A percentile compares a stretch with the other conserved stretches of the same genome.
Conservation (phyloP, 2,888 invertebrate genomes). For the Ypsolopha sequella region DNA sequence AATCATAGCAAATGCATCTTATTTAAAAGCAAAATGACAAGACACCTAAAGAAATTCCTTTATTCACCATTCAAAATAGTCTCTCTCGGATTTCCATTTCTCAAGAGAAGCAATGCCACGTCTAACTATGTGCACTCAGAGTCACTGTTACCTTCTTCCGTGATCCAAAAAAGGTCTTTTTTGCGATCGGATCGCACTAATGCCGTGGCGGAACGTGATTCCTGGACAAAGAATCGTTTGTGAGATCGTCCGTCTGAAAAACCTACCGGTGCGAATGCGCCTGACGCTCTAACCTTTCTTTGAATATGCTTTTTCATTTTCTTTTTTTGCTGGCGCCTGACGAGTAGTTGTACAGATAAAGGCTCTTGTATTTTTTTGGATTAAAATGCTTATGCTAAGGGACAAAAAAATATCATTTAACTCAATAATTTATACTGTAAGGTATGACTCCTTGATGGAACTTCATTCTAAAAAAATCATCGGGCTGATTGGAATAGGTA, state of each 20-base stretch:
- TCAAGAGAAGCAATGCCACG: no score
- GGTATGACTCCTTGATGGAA: no score
- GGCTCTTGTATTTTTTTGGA: no score
- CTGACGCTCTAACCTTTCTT: not conserved
- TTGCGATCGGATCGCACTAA: constrained; percentile 1
- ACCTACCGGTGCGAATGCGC: not conserved
- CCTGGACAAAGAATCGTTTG: constrained; percentile 2
- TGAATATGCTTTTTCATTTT: not conserved
- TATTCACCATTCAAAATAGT: not conserved
- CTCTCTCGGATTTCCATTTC: not conserved
- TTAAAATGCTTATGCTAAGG: no score
- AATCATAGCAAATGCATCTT: no score
- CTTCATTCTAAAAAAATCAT: no score
- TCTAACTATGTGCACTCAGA: no score
- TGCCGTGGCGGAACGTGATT: constrained; percentile 6
- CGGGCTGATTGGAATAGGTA: no score
- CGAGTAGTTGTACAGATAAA: no score
- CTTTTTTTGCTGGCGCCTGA: not conserved
- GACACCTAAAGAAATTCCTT: not conserved
- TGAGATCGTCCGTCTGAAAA: not conserved
- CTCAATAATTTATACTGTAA: no score
- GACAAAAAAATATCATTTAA: no score
- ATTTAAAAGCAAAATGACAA: not conserved
- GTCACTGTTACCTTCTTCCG: not conserved
- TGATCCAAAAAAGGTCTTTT: constrained; percentile 2